Percentiles rank a stretch among this genome's conserved stretches.
phyloP scores from a whole-genome alignment of 1,140 invertebrate species.

The Pogonomyrmex californicus region DNA sequence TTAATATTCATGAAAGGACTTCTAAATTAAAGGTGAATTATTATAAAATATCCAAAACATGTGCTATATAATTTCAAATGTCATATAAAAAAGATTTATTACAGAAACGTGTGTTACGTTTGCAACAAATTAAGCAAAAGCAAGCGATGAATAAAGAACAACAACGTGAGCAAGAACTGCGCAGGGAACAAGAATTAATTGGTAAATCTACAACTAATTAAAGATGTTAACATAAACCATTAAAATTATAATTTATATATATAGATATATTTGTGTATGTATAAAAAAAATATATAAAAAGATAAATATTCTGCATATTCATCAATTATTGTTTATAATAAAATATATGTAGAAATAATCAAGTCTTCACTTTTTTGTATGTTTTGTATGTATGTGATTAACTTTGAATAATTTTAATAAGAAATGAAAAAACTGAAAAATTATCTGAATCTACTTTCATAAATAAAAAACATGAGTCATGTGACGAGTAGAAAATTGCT shows the following conservation, averaged over 20 bases:
- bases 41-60: not conserved
- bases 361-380: not conserved
- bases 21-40: constrained; percentile 83
- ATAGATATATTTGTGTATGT: not conserved
- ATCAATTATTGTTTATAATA: constrained; percentile 44
- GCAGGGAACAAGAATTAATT: constrained; percentile 81
- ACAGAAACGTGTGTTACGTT: constrained; percentile 83
- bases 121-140: constrained; percentile 85
- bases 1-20: constrained; percentile 81
- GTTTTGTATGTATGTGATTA: too few relatives aligned
- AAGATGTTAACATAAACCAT: not conserved
- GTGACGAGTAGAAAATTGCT: not conserved
- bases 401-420: too few relatives aligned
- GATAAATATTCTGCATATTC: constrained; percentile 48
- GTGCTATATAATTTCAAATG: constrained; percentile 2
- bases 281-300: not conserved
- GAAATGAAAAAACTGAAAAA: too few relatives aligned
- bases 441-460: too few relatives aligned
- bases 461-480: too few relatives aligned
- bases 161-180: constrained; percentile 80
- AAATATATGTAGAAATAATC: constrained; percentile 1
- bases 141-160: constrained; percentile 81
- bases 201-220: constrained; percentile 74
- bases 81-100: constrained; percentile 47
- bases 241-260: not conserved